Evolutionary conservation across 2,113 vertebrate species (phyloP).

Genomic region (Trichechus manatus): DNA sequence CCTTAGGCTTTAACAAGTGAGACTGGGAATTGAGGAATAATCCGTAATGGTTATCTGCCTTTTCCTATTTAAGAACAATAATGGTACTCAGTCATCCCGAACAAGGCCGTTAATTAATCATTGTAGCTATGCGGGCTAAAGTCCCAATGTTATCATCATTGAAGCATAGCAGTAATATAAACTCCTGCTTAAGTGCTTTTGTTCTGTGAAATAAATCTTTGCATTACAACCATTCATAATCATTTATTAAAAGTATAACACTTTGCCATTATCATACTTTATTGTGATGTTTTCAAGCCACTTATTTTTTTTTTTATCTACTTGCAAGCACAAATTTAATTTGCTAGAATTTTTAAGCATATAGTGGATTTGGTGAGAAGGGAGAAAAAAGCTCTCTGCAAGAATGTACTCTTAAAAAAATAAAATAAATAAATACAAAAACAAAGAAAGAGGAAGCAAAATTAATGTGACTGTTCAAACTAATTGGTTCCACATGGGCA

Average conservation of each 20-base stretch:
- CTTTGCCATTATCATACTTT: conserved; percentile 72
- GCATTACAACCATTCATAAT: conserved; percentile 83
- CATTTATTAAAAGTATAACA: conserved; percentile 85
- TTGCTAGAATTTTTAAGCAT: conserved; percentile 55
- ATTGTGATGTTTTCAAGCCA: conserved; percentile 78
- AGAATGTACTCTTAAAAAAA: background rate
- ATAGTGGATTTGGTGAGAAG: background rate
- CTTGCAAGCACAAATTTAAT: conserved; percentile 61
- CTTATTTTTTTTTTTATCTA: conserved; percentile 67
- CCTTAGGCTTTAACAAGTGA: conserved; percentile 88
- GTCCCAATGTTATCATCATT: conserved; percentile 88
- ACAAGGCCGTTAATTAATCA: conserved; percentile 95
- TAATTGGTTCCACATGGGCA: background rate
- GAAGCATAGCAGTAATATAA: conserved; percentile 87
- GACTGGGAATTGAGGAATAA: conserved; percentile 89
- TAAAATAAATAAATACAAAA: background rate
- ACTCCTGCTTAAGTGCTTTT: conserved; percentile 87
- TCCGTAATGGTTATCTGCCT: conserved; percentile 93
- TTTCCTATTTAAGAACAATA: conserved; percentile 95
- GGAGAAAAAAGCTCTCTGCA: background rate
- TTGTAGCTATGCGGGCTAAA: conserved; percentile 93
- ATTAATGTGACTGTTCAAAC: background rate
- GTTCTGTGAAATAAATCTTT: conserved; percentile 87
- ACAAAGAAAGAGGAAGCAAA: background rate
- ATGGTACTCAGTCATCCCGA: conserved; percentile 93